A percentile compares a stretch with the other conserved stretches of the same genome.
Evolutionary conservation across 2,888 invertebrate species (phyloP).

Genomic region (Osmoderma eremita): DNA sequence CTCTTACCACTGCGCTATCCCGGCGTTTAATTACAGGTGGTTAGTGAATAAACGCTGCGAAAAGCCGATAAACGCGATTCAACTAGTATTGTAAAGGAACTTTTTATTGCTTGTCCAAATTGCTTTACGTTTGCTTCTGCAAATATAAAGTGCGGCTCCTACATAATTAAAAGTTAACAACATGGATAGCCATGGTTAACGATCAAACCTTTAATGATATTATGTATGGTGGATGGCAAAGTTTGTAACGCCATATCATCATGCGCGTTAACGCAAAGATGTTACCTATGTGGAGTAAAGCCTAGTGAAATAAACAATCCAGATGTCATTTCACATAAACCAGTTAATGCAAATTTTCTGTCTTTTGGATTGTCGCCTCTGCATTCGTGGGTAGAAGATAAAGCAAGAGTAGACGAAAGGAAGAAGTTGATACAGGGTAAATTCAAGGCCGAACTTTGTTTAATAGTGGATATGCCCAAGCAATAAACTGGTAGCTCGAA

Average conservation of each 20-base stretch:
- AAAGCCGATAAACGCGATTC: too few species aligned
- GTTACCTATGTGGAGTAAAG: slow-evolving; percentile 9
- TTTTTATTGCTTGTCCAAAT: slow-evolving; percentile 3
- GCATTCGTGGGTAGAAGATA: slow-evolving; percentile 9
- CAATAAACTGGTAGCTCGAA: slow-evolving; percentile 21
- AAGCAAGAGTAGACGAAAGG: background rate
- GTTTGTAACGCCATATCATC: slow-evolving; percentile 17
- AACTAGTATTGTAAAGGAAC: slow-evolving; percentile 17
- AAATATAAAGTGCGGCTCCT: background rate
- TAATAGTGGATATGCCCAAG: slow-evolving; percentile 24
- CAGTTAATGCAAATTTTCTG: too few species aligned
- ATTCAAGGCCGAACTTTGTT: slow-evolving; percentile 16
- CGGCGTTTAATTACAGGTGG: too few species aligned
- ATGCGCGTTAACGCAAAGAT: slow-evolving; percentile 12
- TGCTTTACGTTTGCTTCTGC: too few species aligned
- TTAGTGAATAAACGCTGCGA: too few species aligned
- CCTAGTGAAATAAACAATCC: slow-evolving; percentile 14
- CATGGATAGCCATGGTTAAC: background rate
- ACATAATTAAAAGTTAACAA: slow-evolving; percentile 2
- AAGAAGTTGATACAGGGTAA: background rate
- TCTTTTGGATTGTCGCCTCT: too few species aligned
- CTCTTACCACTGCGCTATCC: too few species aligned
- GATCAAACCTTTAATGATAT: slow-evolving; percentile 1
- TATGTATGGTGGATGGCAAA: slow-evolving; percentile 24
- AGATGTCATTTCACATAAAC: too few species aligned